Percentiles rank a stretch among this genome's conserved stretches.
These are phyloP conservation scores for Monochamus saltuarius DNA, from an alignment of 1,140 invertebrate genomes.

Conservation along the genomic window DNA sequence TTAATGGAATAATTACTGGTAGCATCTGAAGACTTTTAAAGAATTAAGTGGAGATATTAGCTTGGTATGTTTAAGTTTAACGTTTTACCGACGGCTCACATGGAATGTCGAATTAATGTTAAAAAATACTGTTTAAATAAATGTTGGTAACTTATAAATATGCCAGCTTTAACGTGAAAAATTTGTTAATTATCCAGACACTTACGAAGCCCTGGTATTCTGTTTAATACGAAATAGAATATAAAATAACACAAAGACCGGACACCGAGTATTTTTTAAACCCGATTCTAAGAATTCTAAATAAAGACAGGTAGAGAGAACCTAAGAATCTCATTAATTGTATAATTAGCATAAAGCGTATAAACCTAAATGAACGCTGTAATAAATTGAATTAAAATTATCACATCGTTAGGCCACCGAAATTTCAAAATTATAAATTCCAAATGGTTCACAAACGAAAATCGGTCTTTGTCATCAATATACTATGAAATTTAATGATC, in stretches of 20 bases:
- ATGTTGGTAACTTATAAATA: conserved; percentile 33
- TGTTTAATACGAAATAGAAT: background rate
- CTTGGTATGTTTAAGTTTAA: too few species aligned
- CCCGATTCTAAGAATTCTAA: conserved; percentile 32
- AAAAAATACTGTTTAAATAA: conserved; percentile 26
- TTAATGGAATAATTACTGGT: conserved; percentile 14
- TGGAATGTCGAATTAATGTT: conserved; percentile 29
- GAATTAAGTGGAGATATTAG: too few species aligned
- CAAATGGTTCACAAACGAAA: conserved; percentile 7
- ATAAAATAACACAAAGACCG: conserved; percentile 3
- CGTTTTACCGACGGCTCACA: background rate
- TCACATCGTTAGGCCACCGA: conserved; percentile 35
- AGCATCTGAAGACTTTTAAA: conserved; percentile 6
- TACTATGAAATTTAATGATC: conserved; percentile 27
- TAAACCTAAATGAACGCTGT: conserved; percentile 24
- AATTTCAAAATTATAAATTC: conserved; percentile 32
- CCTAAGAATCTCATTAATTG: conserved; percentile 33
- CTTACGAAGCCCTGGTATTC: conserved; percentile 29
- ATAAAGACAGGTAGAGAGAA: conserved; percentile 31
- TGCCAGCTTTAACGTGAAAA: conserved; percentile 35
- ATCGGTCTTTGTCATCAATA: conserved; percentile 27
- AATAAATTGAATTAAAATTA: conserved; percentile 36
- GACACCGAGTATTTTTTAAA: conserved; percentile 25
- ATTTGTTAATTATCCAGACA: conserved; percentile 39
- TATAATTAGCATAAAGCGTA: conserved; percentile 34